Conservation (phyloP, 2,888 invertebrate genomes). For the Maniola hyperantus region DNA sequence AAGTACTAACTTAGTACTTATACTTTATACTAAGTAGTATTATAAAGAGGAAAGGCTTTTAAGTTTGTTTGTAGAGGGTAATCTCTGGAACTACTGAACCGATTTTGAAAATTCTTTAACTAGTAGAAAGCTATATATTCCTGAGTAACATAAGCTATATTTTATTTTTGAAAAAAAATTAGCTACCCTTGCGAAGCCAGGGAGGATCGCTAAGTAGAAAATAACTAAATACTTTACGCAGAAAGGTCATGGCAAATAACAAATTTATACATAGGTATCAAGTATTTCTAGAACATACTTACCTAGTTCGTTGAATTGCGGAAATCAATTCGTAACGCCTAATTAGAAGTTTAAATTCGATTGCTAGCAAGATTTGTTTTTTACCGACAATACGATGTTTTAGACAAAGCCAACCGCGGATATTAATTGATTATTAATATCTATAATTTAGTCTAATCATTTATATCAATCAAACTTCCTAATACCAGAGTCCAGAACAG, state of each 20-base stretch:
- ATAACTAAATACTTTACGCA: too few species aligned
- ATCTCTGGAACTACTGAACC: too few species aligned
- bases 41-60: too few species aligned
- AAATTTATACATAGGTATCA: background rate
- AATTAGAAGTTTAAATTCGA: conserved; percentile 1
- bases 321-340: background rate
- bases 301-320: background rate
- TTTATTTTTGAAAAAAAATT: too few species aligned
- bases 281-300: conserved; percentile 5
- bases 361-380: background rate
- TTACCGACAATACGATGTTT: background rate
- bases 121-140: too few species aligned
- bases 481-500: conserved; percentile 1
- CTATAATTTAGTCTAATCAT: background rate
- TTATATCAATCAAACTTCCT: background rate
- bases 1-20: too few species aligned
- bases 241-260: background rate
- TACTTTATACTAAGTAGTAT: too few species aligned
- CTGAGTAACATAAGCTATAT: too few species aligned
- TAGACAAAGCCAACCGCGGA: conserved; percentile 1
- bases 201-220: too few species aligned
- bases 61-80: too few species aligned
- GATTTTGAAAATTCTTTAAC: too few species aligned
- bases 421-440: conserved; percentile 1
- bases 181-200: too few species aligned